Evolutionary conservation across 2,113 vertebrate genomes (phyloP), one percentile per base, ranked within the genome.

Genomic region (Manacus vitellinus): DNA sequence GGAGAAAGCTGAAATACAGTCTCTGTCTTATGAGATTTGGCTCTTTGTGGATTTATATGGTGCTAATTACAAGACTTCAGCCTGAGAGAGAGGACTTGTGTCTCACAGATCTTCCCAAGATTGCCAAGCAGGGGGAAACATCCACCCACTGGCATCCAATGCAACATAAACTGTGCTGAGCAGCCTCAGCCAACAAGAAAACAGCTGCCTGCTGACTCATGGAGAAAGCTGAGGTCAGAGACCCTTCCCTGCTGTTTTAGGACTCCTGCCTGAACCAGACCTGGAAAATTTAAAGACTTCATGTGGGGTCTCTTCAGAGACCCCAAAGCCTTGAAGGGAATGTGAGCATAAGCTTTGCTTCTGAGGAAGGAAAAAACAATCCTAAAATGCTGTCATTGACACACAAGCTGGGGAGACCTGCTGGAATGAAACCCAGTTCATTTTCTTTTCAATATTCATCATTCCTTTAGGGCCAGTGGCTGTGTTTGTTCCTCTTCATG

Each of bases 11-110:
- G 94, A 95, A 94, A 84, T 65, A 47, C 47, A 65, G 94, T 93
- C 95, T 95, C 94, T 97, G 83, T 92, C 94, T 97, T 76, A 96
- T 0, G 52, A 96, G 83, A 79, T 95, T 96, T 97, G 95, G 87
- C 95, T 97, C 86, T 75, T 93, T 1, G 0, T 95, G 89, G 88
- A 89, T 94, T 81, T 97, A 97, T 94, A 95, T 92, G 79, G 95
- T 41, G 25, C 93, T 96, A 88, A 97, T 96, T 95, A 86, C 12
- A 35, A 86, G 90, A 88, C 77, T 97, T 94, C 95, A 97, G 92
- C 94, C 92, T 61, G 23, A 94, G 59, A 59, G 46, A 97, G 95
- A 94, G 91, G 92, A 90, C 93, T 97, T 39, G 79, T 92, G 93
- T 94, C 94, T 97, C 96, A 83, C 94, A 94, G 86, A 95, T 88